Evolutionary conservation across 2,113 vertebrate species (phyloP), one percentile per base, ranked within the genome.

Genomic region (Lophochroa leadbeateri): DNA sequence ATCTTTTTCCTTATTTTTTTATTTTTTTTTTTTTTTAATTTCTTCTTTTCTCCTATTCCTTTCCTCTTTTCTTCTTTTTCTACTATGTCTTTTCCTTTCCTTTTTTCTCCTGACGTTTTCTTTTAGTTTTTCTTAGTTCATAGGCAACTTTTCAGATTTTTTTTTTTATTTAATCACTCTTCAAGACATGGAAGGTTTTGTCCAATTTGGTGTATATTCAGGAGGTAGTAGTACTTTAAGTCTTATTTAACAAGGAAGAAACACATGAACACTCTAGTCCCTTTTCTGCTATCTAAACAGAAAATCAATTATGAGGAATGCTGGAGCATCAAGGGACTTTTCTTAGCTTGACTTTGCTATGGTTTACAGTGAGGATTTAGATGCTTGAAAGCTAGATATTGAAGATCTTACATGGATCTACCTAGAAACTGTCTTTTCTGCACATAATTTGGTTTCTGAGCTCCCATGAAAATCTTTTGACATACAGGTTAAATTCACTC

Each of bases 1-100:
- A n/a, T 41, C 6, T 6, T 7, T 10, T 0, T 6, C 37, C n/a
- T n/a, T n/a, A n/a, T 11, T 37, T 29, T 35, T 3, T 18, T 25
- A n/a, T 21, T 10, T 25, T 5, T 52, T 50, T 16, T 23, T 14
- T 11, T 4, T 4, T 14, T 25, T 5, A 2, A 5, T 8, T 4
- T 12, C 17, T 4, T 23, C 25, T 5, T 11, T 33, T 1, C 0
- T 6, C 8, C 16, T 67, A 10, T 25, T 5, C 18, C 24, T 86
- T 35, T 8, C 4, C 1, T 31, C 6, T 46, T 53, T 35, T 21
- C 11, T 50, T 47, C 6, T 33, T 27, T 19, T 43, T 13, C 19
- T 65, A 3, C 19, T 41, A 65, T 68, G 39, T 3, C 4, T 44
- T 47, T 49, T 13, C 2, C 4, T n/a, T 29, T 43, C 41, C 0